A percentile compares a stretch with the other conserved stretches of the same genome.
These are phyloP conservation scores for Whitmania pigra DNA, from an alignment of 1,140 invertebrate genomes.

Conservation along the genomic window DNA sequence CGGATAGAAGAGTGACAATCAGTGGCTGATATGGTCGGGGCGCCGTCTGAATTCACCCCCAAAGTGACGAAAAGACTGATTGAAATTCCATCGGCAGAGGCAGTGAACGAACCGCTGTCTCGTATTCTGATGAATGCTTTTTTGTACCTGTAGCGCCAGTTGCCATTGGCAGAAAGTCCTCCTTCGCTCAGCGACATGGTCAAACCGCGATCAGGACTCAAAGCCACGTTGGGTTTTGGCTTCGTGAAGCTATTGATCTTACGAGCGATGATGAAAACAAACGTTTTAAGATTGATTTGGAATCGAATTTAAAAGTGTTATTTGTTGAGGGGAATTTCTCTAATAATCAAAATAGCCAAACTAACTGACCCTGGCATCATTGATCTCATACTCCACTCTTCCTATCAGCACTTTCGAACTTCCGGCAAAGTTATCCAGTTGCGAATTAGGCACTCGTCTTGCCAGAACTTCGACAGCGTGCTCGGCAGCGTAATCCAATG, in stretches of 20 bases:
- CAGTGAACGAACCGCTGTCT: conserved; percentile 17
- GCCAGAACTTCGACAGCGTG: no score
- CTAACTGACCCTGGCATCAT: no score
- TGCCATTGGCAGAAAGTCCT: neutral
- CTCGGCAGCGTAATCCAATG: no score
- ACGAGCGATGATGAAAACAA: neutral
- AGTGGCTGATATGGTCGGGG: conserved; percentile 9
- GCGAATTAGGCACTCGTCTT: no score
- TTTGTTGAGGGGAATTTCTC: no score
- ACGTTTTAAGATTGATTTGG: no score
- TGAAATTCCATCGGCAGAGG: neutral
- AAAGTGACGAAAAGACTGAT: conserved; percentile 9
- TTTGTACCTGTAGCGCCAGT: conserved; percentile 12
- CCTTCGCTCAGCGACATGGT: neutral
- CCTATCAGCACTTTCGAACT: no score
- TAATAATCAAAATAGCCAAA: no score
- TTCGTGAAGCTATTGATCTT: neutral
- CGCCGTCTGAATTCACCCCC: neutral
- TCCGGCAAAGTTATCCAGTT: no score
- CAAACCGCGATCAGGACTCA: neutral
- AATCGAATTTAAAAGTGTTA: no score
- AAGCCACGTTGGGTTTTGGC: neutral
- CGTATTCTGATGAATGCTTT: neutral
- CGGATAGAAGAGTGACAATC: neutral
- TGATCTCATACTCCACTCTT: no score